Conservation (phyloP, 2,797 vertebrate genomes). For the Spinus olivaceus region DNA sequence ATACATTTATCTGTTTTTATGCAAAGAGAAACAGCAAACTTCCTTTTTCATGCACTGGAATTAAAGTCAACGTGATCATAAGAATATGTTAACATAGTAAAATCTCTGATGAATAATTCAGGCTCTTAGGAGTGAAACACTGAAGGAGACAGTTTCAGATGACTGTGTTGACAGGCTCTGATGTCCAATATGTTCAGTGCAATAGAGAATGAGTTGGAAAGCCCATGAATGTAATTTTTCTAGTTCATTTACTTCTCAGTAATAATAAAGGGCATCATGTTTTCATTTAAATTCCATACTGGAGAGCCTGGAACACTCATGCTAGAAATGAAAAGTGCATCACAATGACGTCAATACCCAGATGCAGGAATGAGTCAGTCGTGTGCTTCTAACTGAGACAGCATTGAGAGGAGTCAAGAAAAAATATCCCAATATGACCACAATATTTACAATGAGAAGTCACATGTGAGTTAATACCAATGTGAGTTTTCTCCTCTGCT, state of each 20-base stretch:
- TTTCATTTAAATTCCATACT: slow-evolving; percentile 1
- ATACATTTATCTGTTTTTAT: neutral
- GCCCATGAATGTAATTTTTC: slow-evolving; percentile 12
- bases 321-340: slow-evolving; percentile 28
- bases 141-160: slow-evolving; percentile 35
- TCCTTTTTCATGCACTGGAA: neutral
- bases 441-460: neutral
- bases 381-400: neutral
- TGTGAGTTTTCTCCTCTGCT: neutral
- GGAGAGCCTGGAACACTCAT: neutral
- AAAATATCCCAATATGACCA: neutral
- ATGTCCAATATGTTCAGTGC: slow-evolving; percentile 49
- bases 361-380: slow-evolving; percentile 41
- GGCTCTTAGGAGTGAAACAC: slow-evolving; percentile 2
- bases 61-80: slow-evolving; percentile 21
- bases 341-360: slow-evolving; percentile 33
- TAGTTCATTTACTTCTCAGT: slow-evolving; percentile 41
- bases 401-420: neutral
- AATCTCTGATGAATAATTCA: slow-evolving; percentile 56
- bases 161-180: slow-evolving; percentile 45
- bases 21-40: neutral
- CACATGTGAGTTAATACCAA: neutral
- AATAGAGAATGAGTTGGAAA: slow-evolving; percentile 40
- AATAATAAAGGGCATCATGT: slow-evolving; percentile 7
- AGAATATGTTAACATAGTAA: slow-evolving; percentile 52